phyloP scores from a whole-genome alignment of 2,113 vertebrate species.

The Gallinago paraguaiae region DNA sequence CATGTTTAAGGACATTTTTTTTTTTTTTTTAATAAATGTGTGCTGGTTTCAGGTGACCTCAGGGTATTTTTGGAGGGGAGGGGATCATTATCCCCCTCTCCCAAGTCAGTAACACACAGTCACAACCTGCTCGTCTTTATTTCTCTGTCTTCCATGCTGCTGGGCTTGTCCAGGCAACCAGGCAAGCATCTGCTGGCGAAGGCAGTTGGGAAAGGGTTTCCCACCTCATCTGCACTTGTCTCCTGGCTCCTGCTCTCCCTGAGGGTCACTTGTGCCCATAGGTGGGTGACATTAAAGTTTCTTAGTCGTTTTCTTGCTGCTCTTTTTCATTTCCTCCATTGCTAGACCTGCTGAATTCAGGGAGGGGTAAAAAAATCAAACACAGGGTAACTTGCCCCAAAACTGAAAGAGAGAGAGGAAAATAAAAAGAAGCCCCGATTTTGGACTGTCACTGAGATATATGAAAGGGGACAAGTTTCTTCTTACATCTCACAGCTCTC shows the following conservation, averaged over 20 bases:
- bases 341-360: background rate
- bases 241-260: background rate
- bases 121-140: background rate
- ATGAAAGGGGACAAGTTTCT: background rate
- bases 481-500: background rate
- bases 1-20: background rate
- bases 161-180: slow-evolving; percentile 57
- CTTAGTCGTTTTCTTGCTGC: background rate
- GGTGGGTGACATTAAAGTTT: background rate
- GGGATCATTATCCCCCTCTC: background rate
- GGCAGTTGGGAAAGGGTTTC: background rate
- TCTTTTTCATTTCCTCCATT: background rate
- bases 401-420: background rate
- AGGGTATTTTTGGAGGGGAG: slow-evolving; percentile 22
- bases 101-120: slow-evolving; percentile 39
- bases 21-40: slow-evolving; percentile 37
- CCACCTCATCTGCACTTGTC: background rate
- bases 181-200: slow-evolving; percentile 13
- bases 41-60: slow-evolving; percentile 71
- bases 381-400: background rate
- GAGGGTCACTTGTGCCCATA: background rate
- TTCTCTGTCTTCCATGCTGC: background rate
- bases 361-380: background rate
- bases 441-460: background rate
- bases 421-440: background rate